A percentile compares a stretch with the other conserved stretches of the same genome.
Conservation (phyloP, 2,888 invertebrate species). For the Habroteleia sp. region DNA sequence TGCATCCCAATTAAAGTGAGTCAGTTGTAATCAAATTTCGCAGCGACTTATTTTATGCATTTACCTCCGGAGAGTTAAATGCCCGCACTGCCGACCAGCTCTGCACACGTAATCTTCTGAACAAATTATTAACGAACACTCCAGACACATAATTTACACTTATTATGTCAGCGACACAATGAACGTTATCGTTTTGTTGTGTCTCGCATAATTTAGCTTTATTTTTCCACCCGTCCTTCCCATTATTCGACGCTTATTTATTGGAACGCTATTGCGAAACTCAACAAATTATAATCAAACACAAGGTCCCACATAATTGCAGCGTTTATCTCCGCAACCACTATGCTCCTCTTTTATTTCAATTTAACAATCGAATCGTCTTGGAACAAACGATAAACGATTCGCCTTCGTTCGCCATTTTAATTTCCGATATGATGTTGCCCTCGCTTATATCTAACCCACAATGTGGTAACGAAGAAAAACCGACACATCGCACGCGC, state of each 20-base stretch:
- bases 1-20: slow-evolving; percentile 5
- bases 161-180: slow-evolving; percentile 9
- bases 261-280: no score
- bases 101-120: not conserved
- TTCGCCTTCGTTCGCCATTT: no score
- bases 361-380: no score
- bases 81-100: slow-evolving; percentile 11
- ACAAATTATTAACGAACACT: slow-evolving; percentile 12
- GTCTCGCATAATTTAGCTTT: slow-evolving; percentile 9
- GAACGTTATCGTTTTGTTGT: not conserved
- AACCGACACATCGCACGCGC: slow-evolving; percentile 3
- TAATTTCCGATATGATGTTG: no score
- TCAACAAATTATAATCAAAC: no score
- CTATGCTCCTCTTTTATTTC: no score
- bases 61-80: slow-evolving; percentile 27
- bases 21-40: slow-evolving; percentile 5
- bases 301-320: slow-evolving; percentile 8
- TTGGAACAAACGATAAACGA: no score
- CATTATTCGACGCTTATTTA: slow-evolving; percentile 1
- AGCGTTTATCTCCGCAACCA: not conserved
- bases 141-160: slow-evolving; percentile 10
- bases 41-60: slow-evolving; percentile 1
- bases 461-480: slow-evolving; percentile 8
- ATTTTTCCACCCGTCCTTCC: slow-evolving; percentile 14
- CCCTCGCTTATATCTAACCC: not conserved